A percentile compares a stretch with the other conserved stretches of the same genome.
Conservation (phyloP, 1,140 invertebrate species). For the Halictus rubicundus region DNA sequence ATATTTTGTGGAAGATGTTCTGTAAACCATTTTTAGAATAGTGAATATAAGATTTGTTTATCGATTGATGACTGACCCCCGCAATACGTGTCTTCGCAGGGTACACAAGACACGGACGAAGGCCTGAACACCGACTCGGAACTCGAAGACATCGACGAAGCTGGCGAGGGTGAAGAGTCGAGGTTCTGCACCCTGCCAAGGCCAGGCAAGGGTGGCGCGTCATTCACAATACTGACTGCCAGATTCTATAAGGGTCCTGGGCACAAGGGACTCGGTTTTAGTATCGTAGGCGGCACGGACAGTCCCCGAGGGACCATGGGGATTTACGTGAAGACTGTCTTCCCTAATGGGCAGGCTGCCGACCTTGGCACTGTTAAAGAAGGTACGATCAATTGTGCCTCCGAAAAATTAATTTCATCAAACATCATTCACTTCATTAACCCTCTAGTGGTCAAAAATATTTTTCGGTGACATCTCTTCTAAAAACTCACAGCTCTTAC, state of each 20-base stretch:
- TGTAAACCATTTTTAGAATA: no score
- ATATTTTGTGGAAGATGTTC: no score
- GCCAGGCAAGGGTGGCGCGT: constrained; percentile 76
- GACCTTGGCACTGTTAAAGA: constrained; percentile 90
- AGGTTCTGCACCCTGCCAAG: constrained; percentile 80
- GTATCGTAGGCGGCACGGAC: constrained; percentile 94
- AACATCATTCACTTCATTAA: no score
- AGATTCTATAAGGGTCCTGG: constrained; percentile 91
- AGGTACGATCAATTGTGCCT: constrained; percentile 81
- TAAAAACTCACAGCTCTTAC: no score
- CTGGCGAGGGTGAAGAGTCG: constrained; percentile 74
- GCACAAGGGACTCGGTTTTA: constrained; percentile 93
- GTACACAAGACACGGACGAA: constrained; percentile 73
- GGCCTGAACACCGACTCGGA: constrained; percentile 76
- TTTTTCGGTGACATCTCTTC: no score
- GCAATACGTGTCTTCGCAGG: constrained; percentile 34
- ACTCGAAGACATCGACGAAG: constrained; percentile 78
- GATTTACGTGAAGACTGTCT: constrained; percentile 95
- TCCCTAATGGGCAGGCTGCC: constrained; percentile 92
- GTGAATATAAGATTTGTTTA: no score
- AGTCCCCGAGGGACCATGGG: constrained; percentile 94
- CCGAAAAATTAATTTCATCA: no score
- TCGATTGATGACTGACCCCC: no score
- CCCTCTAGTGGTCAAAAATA: no score
- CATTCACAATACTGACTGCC: constrained; percentile 81